Evolutionary conservation across 2,888 invertebrate species (phyloP).

Genomic region (Tenthredo notha): DNA sequence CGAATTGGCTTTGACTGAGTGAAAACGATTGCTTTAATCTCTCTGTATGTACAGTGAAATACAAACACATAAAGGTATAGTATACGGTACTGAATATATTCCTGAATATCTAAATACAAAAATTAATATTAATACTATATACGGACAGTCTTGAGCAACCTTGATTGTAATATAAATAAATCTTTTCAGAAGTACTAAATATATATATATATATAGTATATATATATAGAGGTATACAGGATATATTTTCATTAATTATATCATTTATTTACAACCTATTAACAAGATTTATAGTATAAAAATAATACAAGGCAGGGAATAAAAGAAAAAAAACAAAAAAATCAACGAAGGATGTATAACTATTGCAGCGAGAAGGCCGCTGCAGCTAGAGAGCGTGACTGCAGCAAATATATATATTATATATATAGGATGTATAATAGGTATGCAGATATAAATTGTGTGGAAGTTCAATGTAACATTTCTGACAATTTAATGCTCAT

Average conservation of each 20-base stretch:
- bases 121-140: neutral
- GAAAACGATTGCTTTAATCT: no score
- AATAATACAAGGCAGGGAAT: slow-evolving; percentile 4
- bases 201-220: neutral
- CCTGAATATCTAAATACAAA: neutral
- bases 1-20: no score
- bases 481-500: neutral
- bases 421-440: no score
- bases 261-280: slow-evolving; percentile 36
- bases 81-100: neutral
- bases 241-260: slow-evolving; percentile 19
- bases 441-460: slow-evolving; percentile 6
- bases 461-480: slow-evolving; percentile 35
- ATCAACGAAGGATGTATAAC: neutral
- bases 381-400: slow-evolving; percentile 44
- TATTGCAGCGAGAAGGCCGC: slow-evolving; percentile 6
- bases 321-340: neutral
- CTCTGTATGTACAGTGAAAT: neutral
- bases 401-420: no score
- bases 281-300: slow-evolving; percentile 31
- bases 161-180: neutral
- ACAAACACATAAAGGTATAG: no score
- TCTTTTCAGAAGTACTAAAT: neutral
- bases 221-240: neutral
- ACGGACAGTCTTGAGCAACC: slow-evolving; percentile 2